phyloP scores from a whole-genome alignment of 2,888 invertebrate genomes.

The Matsumyia berberina region DNA sequence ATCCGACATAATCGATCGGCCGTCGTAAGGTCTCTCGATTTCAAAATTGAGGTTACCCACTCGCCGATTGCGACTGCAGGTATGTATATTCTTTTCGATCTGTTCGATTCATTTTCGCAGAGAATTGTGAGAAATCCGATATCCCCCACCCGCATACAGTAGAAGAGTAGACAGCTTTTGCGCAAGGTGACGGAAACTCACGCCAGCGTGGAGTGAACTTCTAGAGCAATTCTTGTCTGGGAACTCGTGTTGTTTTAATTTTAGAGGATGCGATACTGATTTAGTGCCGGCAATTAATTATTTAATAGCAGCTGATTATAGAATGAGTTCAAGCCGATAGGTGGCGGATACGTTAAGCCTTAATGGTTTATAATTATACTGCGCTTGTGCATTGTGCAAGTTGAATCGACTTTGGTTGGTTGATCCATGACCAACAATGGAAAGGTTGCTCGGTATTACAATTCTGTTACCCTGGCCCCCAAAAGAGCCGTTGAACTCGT shows the following conservation, averaged over 20 bases:
- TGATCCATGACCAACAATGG: no score
- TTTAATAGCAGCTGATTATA: no score
- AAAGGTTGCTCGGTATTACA: no score
- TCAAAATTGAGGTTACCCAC: slow-evolving; percentile 35
- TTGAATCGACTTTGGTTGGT: no score
- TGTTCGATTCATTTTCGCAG: background rate
- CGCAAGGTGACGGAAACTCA: slow-evolving; percentile 42
- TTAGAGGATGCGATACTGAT: background rate
- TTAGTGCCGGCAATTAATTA: background rate
- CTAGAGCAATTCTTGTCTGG: slow-evolving; percentile 22
- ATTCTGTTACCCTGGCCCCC: no score
- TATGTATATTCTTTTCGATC: slow-evolving; percentile 2
- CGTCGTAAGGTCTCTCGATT: slow-evolving; percentile 13
- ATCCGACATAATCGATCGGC: slow-evolving; percentile 36
- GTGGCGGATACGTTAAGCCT: no score
- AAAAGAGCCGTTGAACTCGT: no score
- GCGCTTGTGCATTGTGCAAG: no score
- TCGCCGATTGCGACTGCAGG: slow-evolving; percentile 4
- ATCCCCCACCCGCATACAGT: slow-evolving; percentile 8
- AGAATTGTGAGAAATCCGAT: slow-evolving; percentile 4
- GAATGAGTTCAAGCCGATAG: no score
- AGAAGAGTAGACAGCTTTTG: background rate
- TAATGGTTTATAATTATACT: no score
- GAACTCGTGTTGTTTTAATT: background rate
- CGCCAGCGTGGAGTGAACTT: slow-evolving; percentile 26